Evolutionary conservation across 2,797 vertebrate genomes (phyloP).

Genomic region (Danio tinwini): DNA sequence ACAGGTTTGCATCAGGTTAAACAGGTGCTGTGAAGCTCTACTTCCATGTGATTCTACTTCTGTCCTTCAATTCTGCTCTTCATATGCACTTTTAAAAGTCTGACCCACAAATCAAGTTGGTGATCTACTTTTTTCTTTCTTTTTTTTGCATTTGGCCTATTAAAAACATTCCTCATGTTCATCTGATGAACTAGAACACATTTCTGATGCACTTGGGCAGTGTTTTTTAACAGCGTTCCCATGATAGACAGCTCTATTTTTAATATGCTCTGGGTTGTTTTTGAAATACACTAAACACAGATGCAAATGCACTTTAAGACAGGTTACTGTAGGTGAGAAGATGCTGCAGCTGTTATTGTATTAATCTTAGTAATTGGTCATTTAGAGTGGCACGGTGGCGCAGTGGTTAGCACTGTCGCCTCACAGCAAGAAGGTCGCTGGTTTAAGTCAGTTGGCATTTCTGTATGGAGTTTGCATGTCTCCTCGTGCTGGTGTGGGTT

Average conservation of each 20-base stretch:
- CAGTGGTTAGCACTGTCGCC: too few relatives aligned
- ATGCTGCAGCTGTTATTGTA: not conserved
- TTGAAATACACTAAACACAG: constrained; percentile 2
- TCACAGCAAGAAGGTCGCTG: too few relatives aligned
- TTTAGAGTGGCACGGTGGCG: too few relatives aligned
- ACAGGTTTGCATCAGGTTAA: constrained; percentile 15
- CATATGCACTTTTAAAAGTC: constrained; percentile 54
- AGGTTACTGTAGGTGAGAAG: not conserved
- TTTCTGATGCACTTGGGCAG: constrained; percentile 45
- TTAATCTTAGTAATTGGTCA: not conserved
- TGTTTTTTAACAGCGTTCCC: constrained; percentile 48
- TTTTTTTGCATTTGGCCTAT: constrained; percentile 65
- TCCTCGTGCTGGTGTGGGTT: too few relatives aligned
- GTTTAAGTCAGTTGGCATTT: too few relatives aligned
- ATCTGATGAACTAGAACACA: constrained; percentile 64
- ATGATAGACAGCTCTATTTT: constrained; percentile 44
- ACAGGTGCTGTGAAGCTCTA: not conserved
- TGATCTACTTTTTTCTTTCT: constrained; percentile 67
- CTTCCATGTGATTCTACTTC: not conserved
- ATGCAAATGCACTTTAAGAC: not conserved
- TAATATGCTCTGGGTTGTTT: constrained; percentile 32
- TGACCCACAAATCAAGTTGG: constrained; percentile 63
- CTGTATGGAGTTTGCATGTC: too few relatives aligned
- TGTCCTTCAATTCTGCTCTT: constrained; percentile 42
- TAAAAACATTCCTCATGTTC: constrained; percentile 60